These are phyloP conservation scores for Anguilla anguilla DNA, from an alignment of 2,797 vertebrate genomes.

Conservation along the genomic window DNA sequence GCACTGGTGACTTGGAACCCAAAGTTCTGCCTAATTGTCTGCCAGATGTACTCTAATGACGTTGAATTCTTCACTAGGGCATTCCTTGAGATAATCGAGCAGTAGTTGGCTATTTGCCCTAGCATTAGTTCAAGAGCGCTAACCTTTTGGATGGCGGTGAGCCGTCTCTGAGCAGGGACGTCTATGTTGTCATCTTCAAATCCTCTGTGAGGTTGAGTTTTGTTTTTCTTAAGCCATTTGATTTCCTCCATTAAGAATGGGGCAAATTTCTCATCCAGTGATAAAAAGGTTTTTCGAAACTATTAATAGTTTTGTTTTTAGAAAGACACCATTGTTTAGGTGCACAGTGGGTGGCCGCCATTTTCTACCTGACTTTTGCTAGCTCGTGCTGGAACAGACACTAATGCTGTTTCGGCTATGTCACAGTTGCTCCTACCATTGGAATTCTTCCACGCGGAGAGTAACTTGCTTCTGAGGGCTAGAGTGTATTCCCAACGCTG, in stretches of 20 bases:
- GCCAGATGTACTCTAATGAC: too few species aligned
- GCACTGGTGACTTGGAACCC: too few species aligned
- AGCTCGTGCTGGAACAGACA: background rate
- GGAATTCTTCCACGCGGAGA: background rate
- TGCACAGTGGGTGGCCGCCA: background rate
- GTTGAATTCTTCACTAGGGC: too few species aligned
- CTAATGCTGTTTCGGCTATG: background rate
- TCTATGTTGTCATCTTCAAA: background rate
- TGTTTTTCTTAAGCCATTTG: background rate
- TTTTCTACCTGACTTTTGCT: background rate
- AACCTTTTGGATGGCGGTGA: background rate
- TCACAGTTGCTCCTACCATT: background rate
- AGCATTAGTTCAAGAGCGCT: background rate
- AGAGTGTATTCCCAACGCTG: background rate
- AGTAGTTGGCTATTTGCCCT: too few species aligned
- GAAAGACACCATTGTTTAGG: background rate
- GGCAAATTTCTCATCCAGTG: background rate
- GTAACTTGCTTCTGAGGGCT: background rate
- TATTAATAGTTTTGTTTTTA: background rate
- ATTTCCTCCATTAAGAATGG: background rate
- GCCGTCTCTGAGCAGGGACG: background rate
- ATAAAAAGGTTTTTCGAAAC: background rate
- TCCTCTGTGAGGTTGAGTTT: background rate
- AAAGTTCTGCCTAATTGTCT: too few species aligned
- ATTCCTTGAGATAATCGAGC: too few species aligned